phyloP scores from a whole-genome alignment of 1,140 invertebrate species.

The Oscheius sp. region DNA sequence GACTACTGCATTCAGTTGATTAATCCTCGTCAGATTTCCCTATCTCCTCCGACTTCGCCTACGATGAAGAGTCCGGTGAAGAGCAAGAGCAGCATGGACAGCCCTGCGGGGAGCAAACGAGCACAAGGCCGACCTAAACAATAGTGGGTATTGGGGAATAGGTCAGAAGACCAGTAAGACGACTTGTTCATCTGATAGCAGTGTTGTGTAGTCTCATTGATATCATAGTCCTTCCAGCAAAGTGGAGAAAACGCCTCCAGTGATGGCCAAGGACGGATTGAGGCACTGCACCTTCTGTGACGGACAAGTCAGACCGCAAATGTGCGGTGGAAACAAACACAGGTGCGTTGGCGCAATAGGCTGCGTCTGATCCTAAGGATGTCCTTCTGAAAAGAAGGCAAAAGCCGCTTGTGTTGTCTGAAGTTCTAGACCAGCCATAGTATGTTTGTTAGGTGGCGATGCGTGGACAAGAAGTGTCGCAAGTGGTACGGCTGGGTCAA shows the following conservation, averaged over 20 bases:
- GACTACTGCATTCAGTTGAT: background rate
- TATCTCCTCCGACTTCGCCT: background rate
- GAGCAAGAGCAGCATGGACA: background rate
- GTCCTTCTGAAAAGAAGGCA: no score
- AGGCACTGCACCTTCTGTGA: slow-evolving; percentile 38
- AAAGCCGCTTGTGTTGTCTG: background rate
- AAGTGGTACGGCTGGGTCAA: slow-evolving; percentile 46
- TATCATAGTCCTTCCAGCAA: slow-evolving; percentile 29
- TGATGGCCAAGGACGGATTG: slow-evolving; percentile 30
- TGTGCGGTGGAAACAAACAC: slow-evolving; percentile 44
- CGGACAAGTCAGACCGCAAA: slow-evolving; percentile 42
- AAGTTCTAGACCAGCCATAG: background rate
- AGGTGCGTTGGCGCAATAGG: no score
- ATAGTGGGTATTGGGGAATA: slow-evolving; percentile 1
- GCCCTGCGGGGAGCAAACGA: background rate
- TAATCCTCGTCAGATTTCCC: background rate
- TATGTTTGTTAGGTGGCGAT: slow-evolving; percentile 41
- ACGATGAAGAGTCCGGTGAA: background rate
- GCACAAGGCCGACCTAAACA: slow-evolving; percentile 1
- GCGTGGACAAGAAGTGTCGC: slow-evolving; percentile 45
- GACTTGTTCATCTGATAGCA: background rate
- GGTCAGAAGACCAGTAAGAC: slow-evolving; percentile 2
- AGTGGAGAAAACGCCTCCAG: slow-evolving; percentile 45
- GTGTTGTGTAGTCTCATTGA: background rate
- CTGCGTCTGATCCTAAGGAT: no score